A percentile compares a stretch with the other conserved stretches of the same genome.
Evolutionary conservation across 2,888 invertebrate genomes (phyloP).

Genomic region (Lasioglossum figueresi): DNA sequence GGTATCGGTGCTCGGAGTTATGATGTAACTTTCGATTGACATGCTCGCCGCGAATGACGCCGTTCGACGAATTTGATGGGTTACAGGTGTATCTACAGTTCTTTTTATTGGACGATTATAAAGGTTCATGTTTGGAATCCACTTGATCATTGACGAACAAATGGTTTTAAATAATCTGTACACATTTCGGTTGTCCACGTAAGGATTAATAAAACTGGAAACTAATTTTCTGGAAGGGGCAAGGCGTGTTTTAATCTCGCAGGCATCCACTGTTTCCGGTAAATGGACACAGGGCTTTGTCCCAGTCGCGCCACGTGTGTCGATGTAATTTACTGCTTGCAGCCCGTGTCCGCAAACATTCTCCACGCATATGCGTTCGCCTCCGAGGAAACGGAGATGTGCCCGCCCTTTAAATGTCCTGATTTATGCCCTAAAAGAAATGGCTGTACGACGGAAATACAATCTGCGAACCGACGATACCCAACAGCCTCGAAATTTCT

Average conservation of each 20-base stretch:
- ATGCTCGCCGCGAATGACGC: not conserved
- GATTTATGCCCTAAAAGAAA: conserved; percentile 40
- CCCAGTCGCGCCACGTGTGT: conserved; percentile 53
- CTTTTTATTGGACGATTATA: too few species aligned
- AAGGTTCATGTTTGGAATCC: too few species aligned
- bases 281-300: conserved; percentile 50
- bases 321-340: conserved; percentile 53
- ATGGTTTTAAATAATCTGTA: too few species aligned
- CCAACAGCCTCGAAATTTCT: not conserved
- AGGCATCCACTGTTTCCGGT: conserved; percentile 24
- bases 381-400: conserved; percentile 29
- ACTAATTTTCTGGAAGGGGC: conserved; percentile 17
- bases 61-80: rapidly evolving
- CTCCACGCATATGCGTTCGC: conserved; percentile 36
- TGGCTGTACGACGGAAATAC: conserved; percentile 29
- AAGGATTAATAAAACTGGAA: too few species aligned
- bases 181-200: too few species aligned
- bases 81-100: not conserved
- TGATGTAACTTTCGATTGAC: conserved; percentile 5
- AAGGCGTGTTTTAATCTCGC: not conserved
- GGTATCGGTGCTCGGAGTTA: not conserved
- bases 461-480: not conserved
- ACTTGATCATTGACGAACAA: too few species aligned
- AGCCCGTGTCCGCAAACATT: conserved; percentile 41
- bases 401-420: conserved; percentile 42